Percentiles rank a stretch among this genome's conserved stretches.
Evolutionary conservation across 2,888 invertebrate species (phyloP).

Genomic region (Dicycla oo): DNA sequence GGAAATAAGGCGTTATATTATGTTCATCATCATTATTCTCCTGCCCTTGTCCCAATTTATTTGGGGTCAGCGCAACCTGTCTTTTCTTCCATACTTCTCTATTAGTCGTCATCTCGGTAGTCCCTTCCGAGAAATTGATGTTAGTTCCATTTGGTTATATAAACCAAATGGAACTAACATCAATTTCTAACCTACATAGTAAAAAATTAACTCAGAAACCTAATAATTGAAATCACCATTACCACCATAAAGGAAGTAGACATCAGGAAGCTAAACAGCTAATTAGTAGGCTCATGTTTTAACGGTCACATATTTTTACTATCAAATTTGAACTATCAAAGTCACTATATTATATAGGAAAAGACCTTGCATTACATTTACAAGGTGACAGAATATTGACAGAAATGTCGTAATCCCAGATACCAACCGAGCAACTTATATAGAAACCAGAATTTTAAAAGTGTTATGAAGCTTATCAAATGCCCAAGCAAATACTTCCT

Average conservation of each 20-base stretch:
- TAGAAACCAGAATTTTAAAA: neutral
- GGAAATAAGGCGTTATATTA: too few relatives aligned
- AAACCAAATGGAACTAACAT: too few relatives aligned
- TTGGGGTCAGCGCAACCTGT: too few relatives aligned
- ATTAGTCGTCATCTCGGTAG: too few relatives aligned
- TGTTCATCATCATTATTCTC: too few relatives aligned
- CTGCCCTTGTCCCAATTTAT: too few relatives aligned
- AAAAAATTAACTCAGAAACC: neutral
- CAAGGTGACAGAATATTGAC: neutral
- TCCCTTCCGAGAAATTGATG: too few relatives aligned
- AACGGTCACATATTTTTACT: neutral
- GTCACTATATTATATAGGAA: constrained; percentile 24
- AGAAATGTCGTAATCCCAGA: neutral
- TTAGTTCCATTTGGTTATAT: too few relatives aligned
- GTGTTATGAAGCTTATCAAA: neutral
- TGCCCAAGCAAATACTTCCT: neutral
- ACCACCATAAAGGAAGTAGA: neutral
- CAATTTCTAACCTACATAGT: neutral
- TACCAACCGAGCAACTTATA: neutral
- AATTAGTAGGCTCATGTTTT: neutral
- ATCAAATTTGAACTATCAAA: neutral
- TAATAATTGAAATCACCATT: too few relatives aligned
- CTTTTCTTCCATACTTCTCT: too few relatives aligned
- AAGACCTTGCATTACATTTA: constrained; percentile 5
- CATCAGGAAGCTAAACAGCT: constrained; percentile 8